phyloP scores from a whole-genome alignment of 2,888 invertebrate species.

The Horisme vitalbata region DNA sequence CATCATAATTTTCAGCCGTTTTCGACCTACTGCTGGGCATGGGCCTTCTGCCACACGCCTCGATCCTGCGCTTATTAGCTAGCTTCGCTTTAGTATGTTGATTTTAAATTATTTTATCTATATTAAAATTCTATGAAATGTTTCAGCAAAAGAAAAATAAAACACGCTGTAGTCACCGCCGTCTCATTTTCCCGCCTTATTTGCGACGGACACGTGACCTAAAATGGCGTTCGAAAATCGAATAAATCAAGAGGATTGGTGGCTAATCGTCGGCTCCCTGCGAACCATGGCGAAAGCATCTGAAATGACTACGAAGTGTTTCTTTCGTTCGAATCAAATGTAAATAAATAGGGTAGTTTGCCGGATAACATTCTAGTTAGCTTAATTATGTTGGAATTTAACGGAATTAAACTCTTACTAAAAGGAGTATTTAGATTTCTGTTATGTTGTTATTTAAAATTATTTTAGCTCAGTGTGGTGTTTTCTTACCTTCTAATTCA shows the following conservation, averaged over 20 bases:
- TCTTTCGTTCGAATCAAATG: constrained; percentile 20
- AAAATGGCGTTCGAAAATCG: constrained; percentile 72
- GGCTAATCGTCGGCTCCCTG: constrained; percentile 60
- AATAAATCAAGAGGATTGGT: constrained; percentile 74
- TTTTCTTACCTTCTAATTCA: too few species aligned
- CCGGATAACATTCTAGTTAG: neutral
- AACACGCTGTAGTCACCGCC: constrained; percentile 41
- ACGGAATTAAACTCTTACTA: neutral
- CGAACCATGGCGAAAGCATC: constrained; percentile 38
- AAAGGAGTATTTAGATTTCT: too few species aligned
- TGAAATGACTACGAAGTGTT: constrained; percentile 11
- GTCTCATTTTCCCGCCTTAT: constrained; percentile 50
- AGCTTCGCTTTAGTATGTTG: too few species aligned
- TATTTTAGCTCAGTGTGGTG: too few species aligned
- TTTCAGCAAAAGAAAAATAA: neutral
- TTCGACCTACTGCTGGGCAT: too few species aligned
- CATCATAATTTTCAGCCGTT: too few species aligned
- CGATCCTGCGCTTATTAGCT: too few species aligned
- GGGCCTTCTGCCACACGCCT: too few species aligned
- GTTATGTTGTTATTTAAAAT: too few species aligned
- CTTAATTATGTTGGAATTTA: neutral
- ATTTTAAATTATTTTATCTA: too few species aligned
- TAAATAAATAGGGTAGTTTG: constrained; percentile 30
- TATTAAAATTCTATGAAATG: neutral
- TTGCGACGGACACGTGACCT: constrained; percentile 66